Evolutionary conservation across 2,113 vertebrate genomes (phyloP), one percentile per base, ranked within the genome.

Genomic region (Phalacrocorax brasilianus): DNA sequence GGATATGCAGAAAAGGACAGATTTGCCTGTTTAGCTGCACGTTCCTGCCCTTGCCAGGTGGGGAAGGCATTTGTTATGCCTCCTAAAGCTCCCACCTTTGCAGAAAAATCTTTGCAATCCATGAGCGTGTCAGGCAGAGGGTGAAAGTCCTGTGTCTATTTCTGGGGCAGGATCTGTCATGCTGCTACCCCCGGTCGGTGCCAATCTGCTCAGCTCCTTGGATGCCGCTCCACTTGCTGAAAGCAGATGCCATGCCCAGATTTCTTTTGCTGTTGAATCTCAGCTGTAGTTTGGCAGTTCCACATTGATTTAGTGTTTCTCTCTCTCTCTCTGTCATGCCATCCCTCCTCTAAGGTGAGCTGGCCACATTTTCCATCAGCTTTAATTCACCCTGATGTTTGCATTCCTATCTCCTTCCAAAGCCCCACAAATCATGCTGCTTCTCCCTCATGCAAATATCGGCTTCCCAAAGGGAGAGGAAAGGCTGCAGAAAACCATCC

Each of bases 231-330:
- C 49, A 5, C 91, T 89, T 42, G 92, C 87, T 59, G 89, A 52
- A 93, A 90, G 93, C 95, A 97, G 96, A 80, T 93, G 91, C 81
- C 87, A 2, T 86, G 89, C 89, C 92, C 93, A 87, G 89, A 79
- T 89, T 87, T 33, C 93, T 94, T 91, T 90, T 95, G 92, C 93
- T 82, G 90, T 79, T 71, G 91, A 76, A 85, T 94, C 96, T 97
- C 95, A 91, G 89, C 95, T 94, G 94, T 15, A 52, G 85, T 66
- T 89, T 95, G 96, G 95, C 96, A 93, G 76, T 19, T 94, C 73
- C 78, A 38, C 32, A 2, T 45, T 95, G 95, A 95, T 91, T 44
- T 62, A 96, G 93, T 88, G 87, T 47, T 93, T 89, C 78, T 88
- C 47, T 92, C 66, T 40, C 93, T 44, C 84, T 78, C 62, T 75